Evolutionary conservation across 2,888 invertebrate genomes (phyloP).

Genomic region (Drosophila melanosoma): DNA sequence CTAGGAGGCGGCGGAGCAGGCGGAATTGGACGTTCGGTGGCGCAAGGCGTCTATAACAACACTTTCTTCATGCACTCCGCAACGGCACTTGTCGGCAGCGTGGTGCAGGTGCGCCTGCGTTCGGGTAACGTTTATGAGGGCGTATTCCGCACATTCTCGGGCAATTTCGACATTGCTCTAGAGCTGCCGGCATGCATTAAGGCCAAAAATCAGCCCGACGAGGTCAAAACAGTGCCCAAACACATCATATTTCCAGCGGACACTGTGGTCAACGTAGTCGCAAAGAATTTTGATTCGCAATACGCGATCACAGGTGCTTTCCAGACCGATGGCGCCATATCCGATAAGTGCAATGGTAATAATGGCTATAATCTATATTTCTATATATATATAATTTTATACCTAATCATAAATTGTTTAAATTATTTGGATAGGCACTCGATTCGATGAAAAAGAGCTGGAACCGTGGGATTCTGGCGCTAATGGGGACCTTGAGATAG

Average conservation of each 20-base stretch:
- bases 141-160: conserved; percentile 94
- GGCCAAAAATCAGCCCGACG: conserved; percentile 81
- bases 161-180: conserved; percentile 94
- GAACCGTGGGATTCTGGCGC: conserved; percentile 94
- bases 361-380: conserved; percentile 8
- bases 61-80: conserved; percentile 95
- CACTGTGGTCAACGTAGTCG: conserved; percentile 93
- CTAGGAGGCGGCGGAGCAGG: conserved; percentile 35
- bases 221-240: conserved; percentile 78
- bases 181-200: conserved; percentile 92
- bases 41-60: conserved; percentile 96
- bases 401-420: background rate
- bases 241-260: conserved; percentile 90
- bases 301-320: conserved; percentile 95
- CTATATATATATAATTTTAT: background rate
- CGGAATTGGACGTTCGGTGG: conserved; percentile 86
- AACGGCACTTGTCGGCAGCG: conserved; percentile 93
- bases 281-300: conserved; percentile 94
- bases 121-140: conserved; percentile 95
- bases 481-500: conserved; percentile 87
- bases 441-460: conserved; percentile 88
- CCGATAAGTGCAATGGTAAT: conserved; percentile 91
- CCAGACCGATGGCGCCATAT: conserved; percentile 95
- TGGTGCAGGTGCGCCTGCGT: conserved; percentile 92
- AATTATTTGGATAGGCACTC: conserved; percentile 69